A percentile compares a stretch with the other conserved stretches of the same genome.
phyloP scores from a whole-genome alignment of 1,140 invertebrate species.

The Cotesia chilonis region DNA sequence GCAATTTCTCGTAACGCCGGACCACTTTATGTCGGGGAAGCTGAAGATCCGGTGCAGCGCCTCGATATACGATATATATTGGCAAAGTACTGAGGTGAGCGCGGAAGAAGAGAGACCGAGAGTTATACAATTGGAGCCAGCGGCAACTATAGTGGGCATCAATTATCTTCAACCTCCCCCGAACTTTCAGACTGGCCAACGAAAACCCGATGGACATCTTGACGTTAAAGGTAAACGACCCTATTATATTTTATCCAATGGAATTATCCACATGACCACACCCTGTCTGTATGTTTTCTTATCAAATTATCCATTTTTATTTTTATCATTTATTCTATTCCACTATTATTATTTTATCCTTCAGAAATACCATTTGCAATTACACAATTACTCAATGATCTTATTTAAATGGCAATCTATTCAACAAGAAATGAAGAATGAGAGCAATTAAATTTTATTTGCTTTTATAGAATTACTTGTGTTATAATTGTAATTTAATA shows the following conservation, averaged over 20 bases:
- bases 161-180: slow-evolving; percentile 63
- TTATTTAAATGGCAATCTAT: too few species aligned
- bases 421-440: too few species aligned
- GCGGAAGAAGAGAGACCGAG: slow-evolving; percentile 66
- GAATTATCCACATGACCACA: not conserved
- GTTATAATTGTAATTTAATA: too few species aligned
- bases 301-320: not conserved
- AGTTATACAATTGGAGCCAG: slow-evolving; percentile 51
- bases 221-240: slow-evolving; percentile 60
- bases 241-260: slow-evolving; percentile 11
- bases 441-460: too few species aligned
- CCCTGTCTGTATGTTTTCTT: not conserved
- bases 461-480: too few species aligned
- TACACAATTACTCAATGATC: too few species aligned
- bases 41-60: slow-evolving; percentile 73
- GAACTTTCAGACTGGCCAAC: slow-evolving; percentile 63
- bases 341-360: too few species aligned
- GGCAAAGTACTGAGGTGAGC: slow-evolving; percentile 71
- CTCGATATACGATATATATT: slow-evolving; percentile 71
- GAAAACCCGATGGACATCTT: slow-evolving; percentile 61
- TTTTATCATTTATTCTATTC: too few species aligned
- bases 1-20: slow-evolving; percentile 66
- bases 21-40: slow-evolving; percentile 68
- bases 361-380: too few species aligned
- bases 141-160: slow-evolving; percentile 59